Conservation (phyloP, 2,113 vertebrate species). For the Ciconia stormi region DNA sequence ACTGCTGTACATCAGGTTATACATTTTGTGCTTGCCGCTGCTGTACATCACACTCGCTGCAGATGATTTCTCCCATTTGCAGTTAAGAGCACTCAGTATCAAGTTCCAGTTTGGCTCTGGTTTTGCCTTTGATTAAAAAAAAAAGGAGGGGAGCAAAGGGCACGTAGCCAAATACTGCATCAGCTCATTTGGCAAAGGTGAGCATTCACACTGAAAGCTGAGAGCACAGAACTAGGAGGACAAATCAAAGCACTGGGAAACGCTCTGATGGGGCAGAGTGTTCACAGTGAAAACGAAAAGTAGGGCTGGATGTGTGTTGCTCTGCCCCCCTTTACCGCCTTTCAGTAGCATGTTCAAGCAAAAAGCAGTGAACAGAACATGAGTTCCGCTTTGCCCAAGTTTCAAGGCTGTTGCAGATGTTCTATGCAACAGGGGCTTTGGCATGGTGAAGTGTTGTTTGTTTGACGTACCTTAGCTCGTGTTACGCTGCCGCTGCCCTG, state of each 20-base stretch:
- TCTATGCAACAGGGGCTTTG: neutral
- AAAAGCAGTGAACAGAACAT: fast-evolving
- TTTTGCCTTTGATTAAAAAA: neutral
- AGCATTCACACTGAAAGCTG: neutral
- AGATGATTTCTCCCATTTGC: neutral
- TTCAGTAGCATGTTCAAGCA: neutral
- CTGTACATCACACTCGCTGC: neutral
- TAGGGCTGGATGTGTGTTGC: fast-evolving
- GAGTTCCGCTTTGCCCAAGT: neutral
- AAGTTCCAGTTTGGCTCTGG: neutral
- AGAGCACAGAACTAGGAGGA: neutral
- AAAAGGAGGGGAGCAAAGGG: neutral
- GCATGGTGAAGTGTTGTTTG: neutral
- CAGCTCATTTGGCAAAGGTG: neutral
- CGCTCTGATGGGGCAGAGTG: neutral
- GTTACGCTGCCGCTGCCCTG: fast-evolving
- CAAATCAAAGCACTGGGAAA: neutral
- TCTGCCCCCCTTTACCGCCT: neutral
- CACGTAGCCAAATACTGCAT: neutral
- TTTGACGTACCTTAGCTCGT: neutral
- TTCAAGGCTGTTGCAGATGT: neutral
- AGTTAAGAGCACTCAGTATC: neutral
- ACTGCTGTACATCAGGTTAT: neutral
- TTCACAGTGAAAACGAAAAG: neutral
- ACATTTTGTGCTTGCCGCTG: neutral